phyloP scores from a whole-genome alignment of 2,888 invertebrate species.

The Orthosia cruda region DNA sequence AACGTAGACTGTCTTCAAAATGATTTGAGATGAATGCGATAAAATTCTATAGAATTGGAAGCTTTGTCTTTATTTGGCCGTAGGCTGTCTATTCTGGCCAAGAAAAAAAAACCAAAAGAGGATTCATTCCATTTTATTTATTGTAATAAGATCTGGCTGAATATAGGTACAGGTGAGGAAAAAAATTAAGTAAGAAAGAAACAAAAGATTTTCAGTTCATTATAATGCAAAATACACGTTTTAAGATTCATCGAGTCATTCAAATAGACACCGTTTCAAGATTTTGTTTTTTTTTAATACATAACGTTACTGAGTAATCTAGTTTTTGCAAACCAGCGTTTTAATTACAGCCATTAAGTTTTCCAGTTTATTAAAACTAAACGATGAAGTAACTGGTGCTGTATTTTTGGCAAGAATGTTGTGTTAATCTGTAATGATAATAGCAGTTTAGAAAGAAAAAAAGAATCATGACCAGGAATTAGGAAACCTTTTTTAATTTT shows the following conservation, averaged over 20 bases:
- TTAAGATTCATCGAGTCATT: constrained; percentile 5
- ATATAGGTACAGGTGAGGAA: neutral
- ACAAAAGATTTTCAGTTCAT: neutral
- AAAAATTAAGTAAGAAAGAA: neutral
- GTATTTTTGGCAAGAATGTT: constrained; percentile 6
- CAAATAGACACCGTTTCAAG: constrained; percentile 5
- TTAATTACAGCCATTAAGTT: constrained; percentile 18
- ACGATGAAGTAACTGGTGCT: constrained; percentile 4
- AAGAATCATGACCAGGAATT: constrained; percentile 46
- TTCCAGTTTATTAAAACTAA: constrained; percentile 15
- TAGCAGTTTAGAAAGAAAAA: neutral
- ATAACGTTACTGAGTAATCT: constrained; percentile 24
- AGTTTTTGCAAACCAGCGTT: constrained; percentile 40
- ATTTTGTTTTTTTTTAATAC: constrained; percentile 16
- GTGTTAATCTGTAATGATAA: neutral
- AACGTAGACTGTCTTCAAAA: constrained; percentile 24
- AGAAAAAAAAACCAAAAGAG: neutral
- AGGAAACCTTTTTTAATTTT: constrained; percentile 41
- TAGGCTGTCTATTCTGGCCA: neutral
- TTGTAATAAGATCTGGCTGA: neutral
- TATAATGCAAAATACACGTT: neutral
- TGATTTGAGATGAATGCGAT: constrained; percentile 8
- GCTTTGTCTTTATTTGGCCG: neutral
- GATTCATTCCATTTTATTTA: constrained; percentile 2
- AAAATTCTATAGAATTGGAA: neutral